phyloP scores from a whole-genome alignment of 2,113 vertebrate species.

The Chloebia gouldiae region DNA sequence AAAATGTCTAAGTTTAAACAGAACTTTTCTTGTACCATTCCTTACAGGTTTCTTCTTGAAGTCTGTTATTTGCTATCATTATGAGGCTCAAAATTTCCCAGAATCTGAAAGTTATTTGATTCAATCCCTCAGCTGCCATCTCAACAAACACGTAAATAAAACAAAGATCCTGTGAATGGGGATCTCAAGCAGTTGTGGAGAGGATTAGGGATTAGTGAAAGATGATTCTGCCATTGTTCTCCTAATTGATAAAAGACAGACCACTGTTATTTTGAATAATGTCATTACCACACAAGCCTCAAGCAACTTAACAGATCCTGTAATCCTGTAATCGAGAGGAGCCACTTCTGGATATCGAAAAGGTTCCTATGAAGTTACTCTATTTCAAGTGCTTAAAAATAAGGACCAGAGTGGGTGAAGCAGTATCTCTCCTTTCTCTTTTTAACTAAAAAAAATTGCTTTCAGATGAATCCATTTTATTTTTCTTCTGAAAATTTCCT shows the following conservation, averaged over 20 bases:
- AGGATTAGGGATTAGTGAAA: constrained; percentile 8
- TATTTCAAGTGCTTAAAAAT: not conserved
- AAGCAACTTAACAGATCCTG: not conserved
- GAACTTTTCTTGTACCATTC: not conserved
- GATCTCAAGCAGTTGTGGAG: not conserved
- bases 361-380: not conserved
- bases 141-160: constrained; percentile 22
- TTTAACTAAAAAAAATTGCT: not conserved
- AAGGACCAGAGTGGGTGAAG: not conserved
- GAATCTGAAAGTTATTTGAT: not conserved
- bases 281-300: not conserved
- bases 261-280: not conserved
- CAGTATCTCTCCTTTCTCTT: not conserved
- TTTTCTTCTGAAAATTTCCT: not conserved
- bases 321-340: not conserved
- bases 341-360: not conserved
- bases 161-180: not conserved
- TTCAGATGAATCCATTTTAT: not conserved
- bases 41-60: not conserved
- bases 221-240: constrained; percentile 10
- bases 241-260: not conserved
- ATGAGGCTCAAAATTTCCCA: not conserved
- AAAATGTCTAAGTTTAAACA: not conserved
- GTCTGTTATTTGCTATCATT: not conserved
- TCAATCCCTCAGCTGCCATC: not conserved